These are phyloP conservation scores for Amphipoea oculea DNA, from an alignment of 2,888 invertebrate species.

Conservation along the genomic window DNA sequence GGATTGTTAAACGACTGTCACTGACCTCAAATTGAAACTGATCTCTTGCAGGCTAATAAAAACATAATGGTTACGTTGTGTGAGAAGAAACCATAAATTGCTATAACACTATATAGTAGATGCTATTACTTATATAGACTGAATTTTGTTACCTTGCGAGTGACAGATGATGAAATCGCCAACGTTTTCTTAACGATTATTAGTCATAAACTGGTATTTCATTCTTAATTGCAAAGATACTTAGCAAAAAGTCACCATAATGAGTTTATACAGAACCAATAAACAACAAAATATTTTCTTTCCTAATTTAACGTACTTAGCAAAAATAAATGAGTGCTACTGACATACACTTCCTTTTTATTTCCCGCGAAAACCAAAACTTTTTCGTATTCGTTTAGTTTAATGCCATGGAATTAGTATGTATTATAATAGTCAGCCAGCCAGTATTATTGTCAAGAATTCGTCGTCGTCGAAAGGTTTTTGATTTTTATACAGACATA, in stretches of 20 bases:
- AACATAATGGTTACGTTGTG: slow-evolving; percentile 19
- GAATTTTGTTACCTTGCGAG: slow-evolving; percentile 22
- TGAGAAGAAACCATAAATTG: slow-evolving; percentile 18
- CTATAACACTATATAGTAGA: background rate
- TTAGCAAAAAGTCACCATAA: background rate
- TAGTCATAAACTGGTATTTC: background rate
- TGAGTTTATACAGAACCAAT: background rate
- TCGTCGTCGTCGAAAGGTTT: background rate
- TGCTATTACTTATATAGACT: background rate
- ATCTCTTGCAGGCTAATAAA: slow-evolving; percentile 37
- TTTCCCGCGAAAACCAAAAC: background rate
- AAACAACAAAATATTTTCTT: background rate
- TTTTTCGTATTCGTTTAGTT: background rate
- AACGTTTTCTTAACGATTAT: background rate
- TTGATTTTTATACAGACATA: background rate
- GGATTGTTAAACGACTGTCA: slow-evolving; percentile 15
- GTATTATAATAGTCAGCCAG: background rate
- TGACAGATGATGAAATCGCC: background rate
- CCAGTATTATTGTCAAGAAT: background rate
- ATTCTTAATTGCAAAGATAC: background rate
- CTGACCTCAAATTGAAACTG: slow-evolving; percentile 31
- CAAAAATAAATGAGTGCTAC: slow-evolving; percentile 1
- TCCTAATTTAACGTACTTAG: too few relatives aligned
- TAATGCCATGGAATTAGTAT: background rate
- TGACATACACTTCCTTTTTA: background rate